Base-by-base conservation (phyloP, 2,113 vertebrate genomes). In the Carassius gibelio region DNA sequence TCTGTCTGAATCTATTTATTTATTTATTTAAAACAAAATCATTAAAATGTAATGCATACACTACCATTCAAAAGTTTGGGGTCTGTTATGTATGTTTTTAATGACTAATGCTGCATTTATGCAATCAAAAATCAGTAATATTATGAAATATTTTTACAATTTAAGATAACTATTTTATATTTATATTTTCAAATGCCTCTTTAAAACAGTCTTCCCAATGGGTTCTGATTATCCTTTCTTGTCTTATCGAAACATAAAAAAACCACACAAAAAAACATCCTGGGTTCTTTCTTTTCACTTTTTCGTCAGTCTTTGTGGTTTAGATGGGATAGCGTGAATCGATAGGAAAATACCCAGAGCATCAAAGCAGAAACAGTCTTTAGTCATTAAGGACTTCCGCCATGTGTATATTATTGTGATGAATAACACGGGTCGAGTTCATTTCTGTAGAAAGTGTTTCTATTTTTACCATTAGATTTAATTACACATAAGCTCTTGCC, bases 381-480 rank as follows among this genome's bases (percentile, higher is more conserved):
- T 34, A 79, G 77, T 81, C 30, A 59, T 75, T 57, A 81, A 84
- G 64, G 48, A 64, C 81, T 83, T 88, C 66, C 74, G 23, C 50
- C 30, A 10, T 55, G 23, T 81, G 71, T 83, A 68, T 79, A 83
- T 66, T 79, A 68, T 75, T 61, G 21, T 80, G 59, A 81, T 79
- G 80, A 83, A 77, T 82, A 85, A 14, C 77, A 34, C 19, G 69
- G 59, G 38, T 55, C 21, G 36, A 19, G 52, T 74, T 84, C 68
- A 26, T 76, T 68, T 66, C 34, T 36, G 48, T 74, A 36, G 3
- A 59, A 82, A 82, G 59, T 61, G 34, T 88, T 82, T 86, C 81
- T 88, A 81, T 80, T 88, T 88, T 88, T 88, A 82, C 78, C 62
- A 68, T 76, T 81, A 38, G 19, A 42, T n/a, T 48, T 75, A 86